Evolutionary conservation across 2,113 vertebrate genomes (phyloP).

Genomic region (Loxodonta africana): DNA sequence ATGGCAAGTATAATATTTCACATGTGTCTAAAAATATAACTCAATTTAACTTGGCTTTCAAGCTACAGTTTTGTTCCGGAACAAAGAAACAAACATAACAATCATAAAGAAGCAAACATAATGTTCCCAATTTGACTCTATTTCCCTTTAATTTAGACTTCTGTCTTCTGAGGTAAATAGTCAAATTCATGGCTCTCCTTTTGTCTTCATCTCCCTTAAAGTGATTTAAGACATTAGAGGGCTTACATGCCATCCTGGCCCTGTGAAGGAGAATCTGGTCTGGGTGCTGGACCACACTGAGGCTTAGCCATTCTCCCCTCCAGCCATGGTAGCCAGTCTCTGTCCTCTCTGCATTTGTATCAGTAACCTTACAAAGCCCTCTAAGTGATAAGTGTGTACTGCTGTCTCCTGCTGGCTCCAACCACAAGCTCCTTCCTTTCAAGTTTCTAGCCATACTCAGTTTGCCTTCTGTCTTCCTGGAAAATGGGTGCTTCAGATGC

Average conservation of each 20-base stretch:
- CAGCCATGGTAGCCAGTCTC: too few relatives aligned
- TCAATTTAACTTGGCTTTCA: conserved; percentile 29
- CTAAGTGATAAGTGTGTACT: too few relatives aligned
- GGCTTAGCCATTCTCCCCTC: not conserved
- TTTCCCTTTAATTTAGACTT: conserved; percentile 41
- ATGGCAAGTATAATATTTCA: conserved; percentile 47
- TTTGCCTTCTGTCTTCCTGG: not conserved
- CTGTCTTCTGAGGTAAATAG: not conserved
- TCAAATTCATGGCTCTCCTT: not conserved
- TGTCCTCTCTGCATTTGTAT: not conserved
- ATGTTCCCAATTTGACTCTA: not conserved
- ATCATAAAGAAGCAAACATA: not conserved
- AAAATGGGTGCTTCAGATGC: not conserved
- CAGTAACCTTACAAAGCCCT: too few relatives aligned
- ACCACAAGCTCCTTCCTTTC: not conserved
- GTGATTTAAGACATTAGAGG: not conserved
- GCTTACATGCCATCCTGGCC: not conserved
- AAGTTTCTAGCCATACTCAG: not conserved
- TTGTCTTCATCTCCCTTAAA: not conserved
- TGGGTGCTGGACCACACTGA: not conserved
- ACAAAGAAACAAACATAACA: conserved; percentile 7
- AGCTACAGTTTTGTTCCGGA: conserved; percentile 26
- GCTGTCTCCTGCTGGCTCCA: not conserved
- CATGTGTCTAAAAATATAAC: conserved; percentile 43
- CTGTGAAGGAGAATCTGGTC: not conserved